Base-by-base conservation (phyloP, 2,113 vertebrate genomes). In the Mormyrus lacerda region DNA sequence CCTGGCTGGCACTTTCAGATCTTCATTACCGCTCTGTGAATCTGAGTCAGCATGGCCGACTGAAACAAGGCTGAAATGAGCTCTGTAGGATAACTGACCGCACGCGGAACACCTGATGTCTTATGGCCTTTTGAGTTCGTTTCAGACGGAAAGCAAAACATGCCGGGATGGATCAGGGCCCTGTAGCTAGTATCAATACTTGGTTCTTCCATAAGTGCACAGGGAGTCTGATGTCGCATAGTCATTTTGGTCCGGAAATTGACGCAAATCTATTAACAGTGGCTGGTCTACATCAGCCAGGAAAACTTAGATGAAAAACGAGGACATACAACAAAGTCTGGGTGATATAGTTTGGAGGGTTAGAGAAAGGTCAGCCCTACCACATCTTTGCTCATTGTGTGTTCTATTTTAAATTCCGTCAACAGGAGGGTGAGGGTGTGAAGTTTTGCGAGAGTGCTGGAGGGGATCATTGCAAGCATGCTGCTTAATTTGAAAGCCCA, bases 311-410 rank as follows among this genome's bases (percentile, higher is more conserved):
- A 17, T 82, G 39, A 44, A 42, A 19, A 83, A 44, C 1, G 44
- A 83, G 8, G 79, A 13, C 42, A 47, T 8, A 10, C 69, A 35
- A 17, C 11, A 35, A 92, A 90, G 93, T 93, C 92, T 42, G 92
- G 93, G 91, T 3, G 90, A 87, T 44, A 91, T 90, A 86, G 89
- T 90, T 92, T 86, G 90, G 89, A 91, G 92, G 89, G 89, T 51
- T 90, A 92, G 91, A 93, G 48, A 48, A 45, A 48, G 87, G 61
- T 88, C 45, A 69, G 61, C 61, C 90, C 88, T 91, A 89, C 93
- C 92, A 92, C 82, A 91, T 39, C 47, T 24, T 87, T 92, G 85
- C 89, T 24, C 82, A 31, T 1, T 89, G 24, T 1, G 45, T 83
- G 92, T 53, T 53, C 89, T 42, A 1, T 0, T 58, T 58, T 61